Base-by-base conservation (phyloP, 2,888 invertebrate genomes). In the Pristionchus mayeri region DNA sequence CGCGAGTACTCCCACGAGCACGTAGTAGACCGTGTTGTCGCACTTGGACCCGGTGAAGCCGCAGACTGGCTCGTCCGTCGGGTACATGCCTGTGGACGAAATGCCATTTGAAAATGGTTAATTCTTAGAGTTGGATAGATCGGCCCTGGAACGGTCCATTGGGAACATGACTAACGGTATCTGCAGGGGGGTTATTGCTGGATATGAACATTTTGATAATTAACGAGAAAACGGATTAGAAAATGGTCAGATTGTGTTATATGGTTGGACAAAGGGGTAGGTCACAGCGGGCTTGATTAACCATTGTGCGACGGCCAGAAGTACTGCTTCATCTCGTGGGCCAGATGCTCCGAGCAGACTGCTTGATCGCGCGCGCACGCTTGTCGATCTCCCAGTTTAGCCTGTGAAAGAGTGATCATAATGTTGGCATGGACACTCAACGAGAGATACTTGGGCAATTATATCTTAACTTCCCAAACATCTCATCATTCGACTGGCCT, bases 341-440 rank as follows among this genome's bases (percentile, higher is more conserved):
- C 92, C 50, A 91, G 90, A 88, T 92, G 92, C 85, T 92, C 92
- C n/a, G 92, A 92, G 76, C 92, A 92, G 79, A 89, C 87, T 18
- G 89, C 88, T n/a, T 87, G 87, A 34, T 90, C 88, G 63, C 86
- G 85, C 57, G 87, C 88, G 78, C 92, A 92, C 78, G 90, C 88
- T n/a, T 86, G 85, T 44, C 87, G 87, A 50, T 91, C 91, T 37
- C 88, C 90, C 50, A 91, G 88, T 67, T 91, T 88, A 0, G 92
- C 92, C 85, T 82, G 48, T 9, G 37, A n/a, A n/a, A n/a, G n/a
- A n/a, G n/a, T n/a, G n/a, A n/a, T n/a, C n/a, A 27, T 60, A 27
- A 13, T 2, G 9, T 60, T n/a, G n/a, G n/a, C n/a, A n/a, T n/a
- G n/a, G n/a, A n/a, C n/a, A n/a, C n/a, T n/a, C n/a, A n/a, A n/a